These are phyloP conservation scores for Cavia aperea DNA, from an alignment of 2,113 vertebrate genomes.

Conservation along the genomic window DNA sequence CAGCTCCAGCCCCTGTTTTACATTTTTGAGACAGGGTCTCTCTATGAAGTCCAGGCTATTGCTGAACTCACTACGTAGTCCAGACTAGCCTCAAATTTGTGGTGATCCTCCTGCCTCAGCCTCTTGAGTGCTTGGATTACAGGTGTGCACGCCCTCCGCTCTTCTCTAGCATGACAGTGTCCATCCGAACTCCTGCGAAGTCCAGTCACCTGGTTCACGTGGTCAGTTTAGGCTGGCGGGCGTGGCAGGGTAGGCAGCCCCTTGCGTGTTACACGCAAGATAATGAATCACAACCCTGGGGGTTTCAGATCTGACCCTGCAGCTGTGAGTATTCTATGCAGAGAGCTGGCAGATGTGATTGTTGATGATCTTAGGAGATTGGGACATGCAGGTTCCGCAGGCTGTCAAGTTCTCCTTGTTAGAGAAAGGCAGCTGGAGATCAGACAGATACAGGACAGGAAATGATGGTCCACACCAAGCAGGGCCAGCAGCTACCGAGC, in stretches of 20 bases:
- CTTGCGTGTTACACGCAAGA: no score
- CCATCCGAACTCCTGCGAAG: background rate
- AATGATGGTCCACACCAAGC: background rate
- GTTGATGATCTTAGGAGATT: background rate
- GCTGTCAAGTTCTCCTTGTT: background rate
- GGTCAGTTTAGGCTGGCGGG: background rate
- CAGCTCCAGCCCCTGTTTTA: background rate
- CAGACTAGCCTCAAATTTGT: background rate
- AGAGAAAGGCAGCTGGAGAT: background rate
- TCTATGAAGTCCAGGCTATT: background rate
- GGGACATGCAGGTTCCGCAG: background rate
- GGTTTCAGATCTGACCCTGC: background rate
- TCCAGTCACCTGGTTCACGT: background rate
- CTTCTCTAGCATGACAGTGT: background rate
- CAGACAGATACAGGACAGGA: background rate
- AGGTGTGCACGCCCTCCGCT: background rate
- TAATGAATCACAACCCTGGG: background rate
- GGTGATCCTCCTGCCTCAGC: background rate
- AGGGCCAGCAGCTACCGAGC: background rate
- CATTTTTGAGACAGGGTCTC: background rate
- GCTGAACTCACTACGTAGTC: background rate
- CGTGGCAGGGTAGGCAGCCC: background rate
- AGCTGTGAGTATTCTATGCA: no score
- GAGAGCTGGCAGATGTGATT: background rate
- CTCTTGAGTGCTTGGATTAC: background rate